Base-by-base conservation (phyloP, 2,797 vertebrate species). In the Tenualosa thibaudeaui region DNA sequence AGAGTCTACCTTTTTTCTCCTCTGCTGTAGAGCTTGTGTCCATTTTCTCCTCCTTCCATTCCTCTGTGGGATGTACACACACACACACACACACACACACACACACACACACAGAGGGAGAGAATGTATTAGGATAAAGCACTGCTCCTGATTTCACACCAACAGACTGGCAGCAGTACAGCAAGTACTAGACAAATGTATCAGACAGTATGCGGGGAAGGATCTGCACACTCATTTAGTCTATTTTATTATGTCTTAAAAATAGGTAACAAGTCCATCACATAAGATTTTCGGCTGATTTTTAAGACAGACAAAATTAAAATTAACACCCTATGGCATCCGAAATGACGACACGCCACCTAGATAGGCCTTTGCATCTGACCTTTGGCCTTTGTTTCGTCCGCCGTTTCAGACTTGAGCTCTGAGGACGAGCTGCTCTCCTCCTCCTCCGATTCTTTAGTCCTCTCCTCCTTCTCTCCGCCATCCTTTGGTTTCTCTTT, bases 1-100 rank as follows among this genome's bases (percentile, higher is more conserved):
- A 51, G n/a, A 3, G 17, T 2, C 0, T 92, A 94, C 93, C 95
- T 95, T 96, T 96, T 90, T 97, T 99, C 71, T 97, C 97, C 82
- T 99, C 97, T 58, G 90, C 84, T 24, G 93, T 85, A n/a, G 93
- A 88, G 85, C 89, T 92, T 12, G 90, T 93, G 88, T 95, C 95
- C 89, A 93, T 94, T 92, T 95, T 96, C 49, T 96, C 96, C 26
- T 96, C 94, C 90, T 92, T 94, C 75, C 82, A 87, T 3, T 95
- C 94, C 24, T 96, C 95, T 83, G 84, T 91, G 94, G 86, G 46
- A 46, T 7, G 46, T 3, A 7, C 7, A 46, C 46, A 46, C 46
- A 46, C 46, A 46, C 46, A 46, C 46, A 46, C 46, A 46, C 46
- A 46, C 46, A 46, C 46, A 46, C 46, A 46, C 46, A 46, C 46